Percentiles rank a stretch among this genome's conserved stretches.
phyloP scores from a whole-genome alignment of 2,888 invertebrate species.

The Molanna angustata region DNA sequence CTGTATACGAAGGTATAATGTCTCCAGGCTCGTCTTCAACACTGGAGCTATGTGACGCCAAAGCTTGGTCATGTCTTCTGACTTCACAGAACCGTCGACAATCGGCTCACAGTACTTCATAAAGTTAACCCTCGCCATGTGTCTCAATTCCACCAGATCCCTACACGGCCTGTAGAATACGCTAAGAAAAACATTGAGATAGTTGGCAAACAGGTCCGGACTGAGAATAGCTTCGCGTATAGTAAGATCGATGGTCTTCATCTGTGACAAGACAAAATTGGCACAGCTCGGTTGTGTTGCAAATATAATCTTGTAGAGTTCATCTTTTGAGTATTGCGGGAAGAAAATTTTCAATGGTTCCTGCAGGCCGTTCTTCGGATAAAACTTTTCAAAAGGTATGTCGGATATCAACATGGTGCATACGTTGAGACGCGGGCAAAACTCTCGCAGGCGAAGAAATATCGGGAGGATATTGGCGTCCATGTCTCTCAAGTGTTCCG shows the following conservation, averaged over 20 bases:
- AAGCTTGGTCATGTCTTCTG: conserved; percentile 64
- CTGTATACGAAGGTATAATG: conserved; percentile 70
- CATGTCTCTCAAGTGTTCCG: conserved; percentile 74
- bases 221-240: conserved; percentile 43
- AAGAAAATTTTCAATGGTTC: conserved; percentile 75
- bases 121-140: conserved; percentile 77
- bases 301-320: conserved; percentile 54
- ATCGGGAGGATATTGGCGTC: conserved; percentile 70
- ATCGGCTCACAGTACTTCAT: conserved; percentile 78
- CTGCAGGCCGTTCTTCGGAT: conserved; percentile 63
- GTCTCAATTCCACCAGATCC: conserved; percentile 78
- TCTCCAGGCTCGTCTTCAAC: conserved; percentile 70
- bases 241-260: conserved; percentile 39
- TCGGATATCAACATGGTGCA: conserved; percentile 76
- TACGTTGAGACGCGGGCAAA: conserved; percentile 62
- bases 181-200: conserved; percentile 77
- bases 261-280: conserved; percentile 40
- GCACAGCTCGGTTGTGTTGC: conserved; percentile 43
- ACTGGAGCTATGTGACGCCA: conserved; percentile 80
- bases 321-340: conserved; percentile 76
- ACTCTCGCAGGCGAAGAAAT: conserved; percentile 70
- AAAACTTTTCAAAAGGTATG: conserved; percentile 78
- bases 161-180: conserved; percentile 83
- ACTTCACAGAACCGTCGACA: conserved; percentile 59
- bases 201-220: conserved; percentile 69